These are phyloP conservation scores for Pelosia muscerda DNA, from an alignment of 2,888 invertebrate species.

Conservation along the genomic window DNA sequence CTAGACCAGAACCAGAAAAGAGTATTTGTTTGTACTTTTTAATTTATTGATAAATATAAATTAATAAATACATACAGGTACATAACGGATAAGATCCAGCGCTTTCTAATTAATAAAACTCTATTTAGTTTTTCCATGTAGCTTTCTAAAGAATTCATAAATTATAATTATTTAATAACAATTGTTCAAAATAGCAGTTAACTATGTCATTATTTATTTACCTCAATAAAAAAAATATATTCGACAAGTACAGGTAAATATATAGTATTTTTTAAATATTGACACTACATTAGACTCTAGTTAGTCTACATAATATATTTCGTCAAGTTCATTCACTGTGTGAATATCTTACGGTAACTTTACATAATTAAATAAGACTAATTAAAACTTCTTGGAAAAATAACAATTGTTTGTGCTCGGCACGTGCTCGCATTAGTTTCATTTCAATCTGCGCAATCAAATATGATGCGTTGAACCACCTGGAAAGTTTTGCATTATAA, in stretches of 20 bases:
- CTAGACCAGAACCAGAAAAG: not conserved
- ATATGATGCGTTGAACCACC: not conserved
- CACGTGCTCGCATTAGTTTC: not conserved
- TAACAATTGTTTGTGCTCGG: not conserved
- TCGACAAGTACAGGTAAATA: not conserved
- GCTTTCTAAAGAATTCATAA: too few species aligned
- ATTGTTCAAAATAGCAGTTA: too few species aligned
- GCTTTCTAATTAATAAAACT: too few species aligned
- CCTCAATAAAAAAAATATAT: too few species aligned
- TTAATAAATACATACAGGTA: too few species aligned
- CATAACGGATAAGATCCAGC: too few species aligned
- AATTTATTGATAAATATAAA: not conserved
- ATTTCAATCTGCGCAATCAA: not conserved
- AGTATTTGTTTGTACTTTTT: not conserved
- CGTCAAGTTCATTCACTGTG: not conserved
- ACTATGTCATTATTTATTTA: not conserved
- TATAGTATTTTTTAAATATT: not conserved
- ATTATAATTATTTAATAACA: too few species aligned
- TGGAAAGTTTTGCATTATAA: not conserved
- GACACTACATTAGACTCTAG: not conserved
- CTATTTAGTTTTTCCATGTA: too few species aligned
- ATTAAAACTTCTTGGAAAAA: conserved; percentile 11
- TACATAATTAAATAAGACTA: conserved; percentile 4
- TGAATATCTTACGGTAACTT: not conserved
- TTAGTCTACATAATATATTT: not conserved